These are phyloP conservation scores for Volucella bombylans DNA, from an alignment of 2,888 invertebrate genomes.

Conservation along the genomic window DNA sequence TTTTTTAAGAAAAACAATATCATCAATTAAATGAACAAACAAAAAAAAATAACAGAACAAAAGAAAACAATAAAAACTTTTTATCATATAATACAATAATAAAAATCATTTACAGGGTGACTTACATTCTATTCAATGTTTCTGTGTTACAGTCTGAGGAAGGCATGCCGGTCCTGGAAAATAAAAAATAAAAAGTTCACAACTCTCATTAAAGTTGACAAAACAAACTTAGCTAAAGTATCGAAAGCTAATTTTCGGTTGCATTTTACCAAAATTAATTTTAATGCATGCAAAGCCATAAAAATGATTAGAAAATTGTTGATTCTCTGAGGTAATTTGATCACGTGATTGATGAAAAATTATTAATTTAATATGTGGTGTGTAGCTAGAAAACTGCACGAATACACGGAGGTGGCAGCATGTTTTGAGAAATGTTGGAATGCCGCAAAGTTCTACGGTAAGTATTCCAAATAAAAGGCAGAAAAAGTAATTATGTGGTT, in stretches of 20 bases:
- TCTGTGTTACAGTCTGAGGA: conserved; percentile 62
- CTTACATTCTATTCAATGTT: conserved; percentile 64
- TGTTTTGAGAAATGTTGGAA: not conserved
- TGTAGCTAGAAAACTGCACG: conserved; percentile 35
- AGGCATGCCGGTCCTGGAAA: conserved; percentile 75
- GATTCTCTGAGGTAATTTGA: conserved; percentile 53
- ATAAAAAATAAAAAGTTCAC: conserved; percentile 18
- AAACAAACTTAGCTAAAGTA: conserved; percentile 10
- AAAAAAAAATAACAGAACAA: conserved; percentile 15
- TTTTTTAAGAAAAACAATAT: conserved; percentile 9
- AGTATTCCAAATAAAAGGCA: not conserved
- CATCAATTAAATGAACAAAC: conserved; percentile 18
- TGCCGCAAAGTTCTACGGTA: not conserved
- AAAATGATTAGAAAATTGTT: conserved; percentile 55
- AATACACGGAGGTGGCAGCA: conserved; percentile 1
- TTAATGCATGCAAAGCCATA: conserved; percentile 51
- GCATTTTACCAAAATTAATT: conserved; percentile 49
- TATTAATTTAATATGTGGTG: conserved; percentile 38
- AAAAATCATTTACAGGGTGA: conserved; percentile 38
- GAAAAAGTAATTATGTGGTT: conserved; percentile 18
- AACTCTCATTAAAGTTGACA: conserved; percentile 35
- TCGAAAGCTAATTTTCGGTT: conserved; percentile 2
- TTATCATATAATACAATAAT: too few relatives aligned
- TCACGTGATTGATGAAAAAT: conserved; percentile 55
- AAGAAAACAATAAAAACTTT: conserved; percentile 22